These are phyloP conservation scores for Triplophysa yarkandensis DNA, from an alignment of 2,797 vertebrate genomes.

Conservation along the genomic window DNA sequence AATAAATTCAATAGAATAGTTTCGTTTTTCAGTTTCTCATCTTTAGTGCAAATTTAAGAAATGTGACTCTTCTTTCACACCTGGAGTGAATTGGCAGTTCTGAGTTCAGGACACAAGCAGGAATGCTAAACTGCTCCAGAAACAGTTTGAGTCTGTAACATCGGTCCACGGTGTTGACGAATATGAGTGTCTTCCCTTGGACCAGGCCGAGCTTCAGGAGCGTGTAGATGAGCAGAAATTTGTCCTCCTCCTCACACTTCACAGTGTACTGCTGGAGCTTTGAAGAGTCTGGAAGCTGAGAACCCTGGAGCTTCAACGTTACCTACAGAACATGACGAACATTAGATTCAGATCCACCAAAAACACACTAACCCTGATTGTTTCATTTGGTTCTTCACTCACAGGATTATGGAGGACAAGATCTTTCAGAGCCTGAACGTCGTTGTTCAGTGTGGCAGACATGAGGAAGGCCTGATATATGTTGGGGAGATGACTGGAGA, in stretches of 20 bases:
- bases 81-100: conserved; percentile 88
- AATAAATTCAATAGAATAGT: too few relatives aligned
- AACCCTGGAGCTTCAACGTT: conserved; percentile 85
- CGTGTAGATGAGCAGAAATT: conserved; percentile 87
- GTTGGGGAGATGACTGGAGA: conserved; percentile 85
- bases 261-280: conserved; percentile 89
- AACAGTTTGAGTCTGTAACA: conserved; percentile 93
- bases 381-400: conserved; percentile 51
- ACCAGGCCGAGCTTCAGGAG: conserved; percentile 87
- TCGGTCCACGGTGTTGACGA: conserved; percentile 80
- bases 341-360: neutral
- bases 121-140: conserved; percentile 89
- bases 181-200: conserved; percentile 87
- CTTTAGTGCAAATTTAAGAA: neutral
- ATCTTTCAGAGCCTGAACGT: conserved; percentile 87
- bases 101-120: conserved; percentile 88
- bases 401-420: conserved; percentile 94
- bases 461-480: conserved; percentile 95
- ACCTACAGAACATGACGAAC: conserved; percentile 67
- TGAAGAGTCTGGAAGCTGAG: conserved; percentile 81
- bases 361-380: neutral
- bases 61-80: conserved; percentile 60
- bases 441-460: conserved; percentile 90
- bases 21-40: too few relatives aligned
- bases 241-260: conserved; percentile 87